Percentiles rank a stretch among this genome's conserved stretches.
phyloP scores from a whole-genome alignment of 2,888 invertebrate genomes.

The Brassicogethes aeneus region DNA sequence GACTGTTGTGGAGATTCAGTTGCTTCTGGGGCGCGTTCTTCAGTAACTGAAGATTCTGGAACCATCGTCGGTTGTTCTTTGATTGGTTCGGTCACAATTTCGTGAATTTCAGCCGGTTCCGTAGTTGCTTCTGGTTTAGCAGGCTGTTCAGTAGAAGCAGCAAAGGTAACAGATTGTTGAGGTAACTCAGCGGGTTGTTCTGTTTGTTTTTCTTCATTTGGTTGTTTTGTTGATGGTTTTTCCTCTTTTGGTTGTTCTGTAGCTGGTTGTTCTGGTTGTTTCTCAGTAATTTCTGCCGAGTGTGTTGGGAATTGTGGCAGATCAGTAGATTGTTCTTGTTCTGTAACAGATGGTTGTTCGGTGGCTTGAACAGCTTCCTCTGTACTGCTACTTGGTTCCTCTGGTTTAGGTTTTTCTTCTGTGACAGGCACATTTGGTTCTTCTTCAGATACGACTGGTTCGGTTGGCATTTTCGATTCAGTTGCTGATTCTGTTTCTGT shows the following conservation, averaged over 20 bases:
- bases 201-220: conserved; percentile 1
- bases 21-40: conserved; percentile 8
- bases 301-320: conserved; percentile 2
- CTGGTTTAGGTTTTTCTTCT: conserved; percentile 11
- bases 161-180: too few species aligned
- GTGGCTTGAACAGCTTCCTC: conserved; percentile 7
- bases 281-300: conserved; percentile 11
- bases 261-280: conserved; percentile 6
- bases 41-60: conserved; percentile 1
- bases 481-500: conserved; percentile 8
- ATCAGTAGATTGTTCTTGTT: conserved; percentile 7
- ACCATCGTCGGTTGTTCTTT: conserved; percentile 6
- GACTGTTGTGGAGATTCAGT: conserved; percentile 10
- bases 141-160: conserved; percentile 2
- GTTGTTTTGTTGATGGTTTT: not conserved
- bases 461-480: conserved; percentile 5
- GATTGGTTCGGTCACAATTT: conserved; percentile 9
- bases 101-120: conserved; percentile 1
- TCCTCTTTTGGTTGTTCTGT: conserved; percentile 5
- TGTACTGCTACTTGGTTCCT: conserved; percentile 10
- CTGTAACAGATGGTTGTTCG: conserved; percentile 3
- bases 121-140: conserved; percentile 1
- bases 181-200: conserved; percentile 10
- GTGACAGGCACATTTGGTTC: conserved; percentile 6
- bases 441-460: conserved; percentile 7